phyloP scores from a whole-genome alignment of 1,140 invertebrate species.

The Sycophaga agraensis region DNA sequence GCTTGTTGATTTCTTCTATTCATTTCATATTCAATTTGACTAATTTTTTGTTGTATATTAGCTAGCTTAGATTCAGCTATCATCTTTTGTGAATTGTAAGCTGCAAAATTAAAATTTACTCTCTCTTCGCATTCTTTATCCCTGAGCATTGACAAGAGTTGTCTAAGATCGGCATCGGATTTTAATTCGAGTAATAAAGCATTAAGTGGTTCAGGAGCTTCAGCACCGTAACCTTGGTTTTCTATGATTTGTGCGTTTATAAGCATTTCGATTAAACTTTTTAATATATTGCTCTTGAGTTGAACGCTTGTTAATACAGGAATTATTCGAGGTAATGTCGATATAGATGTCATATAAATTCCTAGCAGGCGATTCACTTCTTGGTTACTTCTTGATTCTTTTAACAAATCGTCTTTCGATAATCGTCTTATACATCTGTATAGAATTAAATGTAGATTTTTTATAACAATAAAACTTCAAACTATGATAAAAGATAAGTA shows the following conservation, averaged over 20 bases:
- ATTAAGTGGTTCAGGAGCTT: constrained; percentile 38
- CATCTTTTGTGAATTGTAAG: constrained; percentile 42
- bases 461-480: background rate
- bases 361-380: constrained; percentile 49
- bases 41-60: constrained; percentile 46
- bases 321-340: constrained; percentile 41
- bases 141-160: constrained; percentile 38
- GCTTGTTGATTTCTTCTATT: too few species aligned
- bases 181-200: constrained; percentile 41
- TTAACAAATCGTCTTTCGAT: constrained; percentile 46
- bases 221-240: constrained; percentile 41
- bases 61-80: constrained; percentile 42
- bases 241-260: constrained; percentile 46
- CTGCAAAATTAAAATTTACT: constrained; percentile 44
- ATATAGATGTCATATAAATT: constrained; percentile 47
- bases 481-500: background rate
- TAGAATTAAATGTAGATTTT: background rate
- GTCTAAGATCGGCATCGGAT: constrained; percentile 44
- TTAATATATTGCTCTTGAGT: constrained; percentile 49
- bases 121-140: constrained; percentile 48
- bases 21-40: constrained; percentile 47
- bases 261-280: constrained; percentile 40
- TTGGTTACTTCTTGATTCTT: constrained; percentile 44
- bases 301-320: constrained; percentile 47
- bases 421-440: constrained; percentile 20